Percentiles rank a stretch among this genome's conserved stretches.
phyloP scores from a whole-genome alignment of 2,797 vertebrate species.

The Sebastes trivittatus region DNA sequence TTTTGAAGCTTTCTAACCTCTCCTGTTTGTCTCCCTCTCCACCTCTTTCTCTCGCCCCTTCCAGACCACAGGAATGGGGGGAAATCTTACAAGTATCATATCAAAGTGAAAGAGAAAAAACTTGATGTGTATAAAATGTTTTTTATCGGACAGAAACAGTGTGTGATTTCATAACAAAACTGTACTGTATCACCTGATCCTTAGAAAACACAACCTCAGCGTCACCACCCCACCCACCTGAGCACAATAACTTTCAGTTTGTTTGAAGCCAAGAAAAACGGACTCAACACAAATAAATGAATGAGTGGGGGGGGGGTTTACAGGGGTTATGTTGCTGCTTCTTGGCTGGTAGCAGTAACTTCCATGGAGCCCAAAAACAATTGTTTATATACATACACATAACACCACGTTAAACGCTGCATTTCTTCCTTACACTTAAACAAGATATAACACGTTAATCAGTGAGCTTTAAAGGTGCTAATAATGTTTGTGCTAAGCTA shows the following conservation, averaged over 20 bases:
- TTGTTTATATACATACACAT: no score
- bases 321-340: not conserved
- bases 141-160: not conserved
- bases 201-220: not conserved
- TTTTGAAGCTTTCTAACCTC: not conserved
- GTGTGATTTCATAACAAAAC: not conserved
- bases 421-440: no score
- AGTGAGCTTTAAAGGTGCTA: not conserved
- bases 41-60: not conserved
- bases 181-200: not conserved
- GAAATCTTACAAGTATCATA: not conserved
- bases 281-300: not conserved
- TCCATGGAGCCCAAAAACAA: not conserved
- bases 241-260: not conserved
- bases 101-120: not conserved
- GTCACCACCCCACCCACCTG: not conserved
- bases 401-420: accelerated
- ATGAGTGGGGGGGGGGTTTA: not conserved
- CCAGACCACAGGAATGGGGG: not conserved
- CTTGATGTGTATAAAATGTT: not conserved
- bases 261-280: not conserved
- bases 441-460: not conserved
- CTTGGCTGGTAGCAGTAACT: not conserved
- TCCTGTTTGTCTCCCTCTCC: not conserved
- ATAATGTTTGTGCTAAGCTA: not conserved